These are phyloP conservation scores for Dolichopus griseipennis DNA, from an alignment of 2,888 invertebrate species.

Conservation along the genomic window DNA sequence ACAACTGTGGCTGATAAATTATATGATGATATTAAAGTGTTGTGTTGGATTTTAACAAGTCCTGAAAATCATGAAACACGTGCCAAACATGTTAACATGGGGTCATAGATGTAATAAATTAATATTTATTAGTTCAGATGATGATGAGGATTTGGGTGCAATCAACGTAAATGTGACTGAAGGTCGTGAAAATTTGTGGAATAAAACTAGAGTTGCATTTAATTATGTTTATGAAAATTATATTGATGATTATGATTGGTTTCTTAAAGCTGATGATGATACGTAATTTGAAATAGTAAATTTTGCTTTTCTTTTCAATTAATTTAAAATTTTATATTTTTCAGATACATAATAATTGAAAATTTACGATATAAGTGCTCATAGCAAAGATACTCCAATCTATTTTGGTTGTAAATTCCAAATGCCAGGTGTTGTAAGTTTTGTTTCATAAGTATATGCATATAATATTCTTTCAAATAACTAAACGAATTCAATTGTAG, in stretches of 20 bases:
- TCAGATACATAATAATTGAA: constrained; percentile 80
- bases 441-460: constrained; percentile 10
- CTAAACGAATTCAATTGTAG: constrained; percentile 41
- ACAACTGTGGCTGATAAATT: constrained; percentile 55
- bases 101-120: constrained; percentile 75
- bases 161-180: constrained; percentile 71
- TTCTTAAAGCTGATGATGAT: constrained; percentile 93
- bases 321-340: constrained; percentile 21
- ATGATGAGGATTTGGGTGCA: constrained; percentile 63
- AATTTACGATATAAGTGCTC: constrained; percentile 79
- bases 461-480: not conserved
- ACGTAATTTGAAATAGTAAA: constrained; percentile 56
- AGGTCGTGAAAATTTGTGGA: constrained; percentile 83
- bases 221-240: constrained; percentile 73
- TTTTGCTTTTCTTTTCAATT: not conserved
- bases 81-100: constrained; percentile 84
- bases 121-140: constrained; percentile 71
- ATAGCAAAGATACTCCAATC: constrained; percentile 59
- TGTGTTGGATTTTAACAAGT: constrained; percentile 91
- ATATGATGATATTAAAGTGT: constrained; percentile 62
- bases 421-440: constrained; percentile 41
- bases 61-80: constrained; percentile 76
- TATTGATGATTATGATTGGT: constrained; percentile 80
- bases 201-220: constrained; percentile 87
- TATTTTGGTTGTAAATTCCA: constrained; percentile 86